Conservation (phyloP, 2,113 vertebrate genomes). For the Halichoerus grypus region DNA sequence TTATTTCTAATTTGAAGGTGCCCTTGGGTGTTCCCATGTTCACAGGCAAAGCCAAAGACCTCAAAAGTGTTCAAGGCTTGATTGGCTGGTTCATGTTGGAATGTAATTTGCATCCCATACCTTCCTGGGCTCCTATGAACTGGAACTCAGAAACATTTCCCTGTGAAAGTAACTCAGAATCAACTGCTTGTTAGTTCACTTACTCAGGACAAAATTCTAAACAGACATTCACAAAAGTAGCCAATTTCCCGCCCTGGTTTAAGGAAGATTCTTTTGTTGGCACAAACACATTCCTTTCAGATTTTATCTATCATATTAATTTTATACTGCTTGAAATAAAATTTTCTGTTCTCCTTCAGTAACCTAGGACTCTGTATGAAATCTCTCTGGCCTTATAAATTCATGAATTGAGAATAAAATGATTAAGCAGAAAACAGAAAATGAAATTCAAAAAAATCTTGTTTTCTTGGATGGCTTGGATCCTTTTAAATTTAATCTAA, state of each 20-base stretch:
- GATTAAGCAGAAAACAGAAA: slow-evolving; percentile 20
- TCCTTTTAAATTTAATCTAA: slow-evolving; percentile 34
- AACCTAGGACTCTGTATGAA: slow-evolving; percentile 11
- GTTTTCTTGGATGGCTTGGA: not conserved
- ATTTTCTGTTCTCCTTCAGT: slow-evolving; percentile 32
- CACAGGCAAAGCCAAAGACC: slow-evolving; percentile 66
- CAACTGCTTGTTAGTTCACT: slow-evolving; percentile 62
- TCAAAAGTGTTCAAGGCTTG: slow-evolving; percentile 62
- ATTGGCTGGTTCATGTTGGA: slow-evolving; percentile 66
- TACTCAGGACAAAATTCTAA: slow-evolving; percentile 52
- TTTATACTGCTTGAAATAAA: not conserved
- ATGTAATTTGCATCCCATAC: slow-evolving; percentile 75
- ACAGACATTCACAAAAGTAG: slow-evolving; percentile 15
- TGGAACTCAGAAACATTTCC: slow-evolving; percentile 74
- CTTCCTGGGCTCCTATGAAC: slow-evolving; percentile 65
- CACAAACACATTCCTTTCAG: not conserved
- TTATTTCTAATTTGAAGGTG: slow-evolving; percentile 83
- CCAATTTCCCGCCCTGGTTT: not conserved
- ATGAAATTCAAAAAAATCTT: slow-evolving; percentile 30
- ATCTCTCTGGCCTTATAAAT: slow-evolving; percentile 33
- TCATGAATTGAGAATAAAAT: slow-evolving; percentile 33
- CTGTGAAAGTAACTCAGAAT: slow-evolving; percentile 52
- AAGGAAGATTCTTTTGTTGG: slow-evolving; percentile 21
- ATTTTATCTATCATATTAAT: slow-evolving; percentile 8
- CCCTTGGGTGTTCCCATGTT: slow-evolving; percentile 74